Conservation (phyloP, 2,888 invertebrate genomes). For the Hypercompe scribonia region DNA sequence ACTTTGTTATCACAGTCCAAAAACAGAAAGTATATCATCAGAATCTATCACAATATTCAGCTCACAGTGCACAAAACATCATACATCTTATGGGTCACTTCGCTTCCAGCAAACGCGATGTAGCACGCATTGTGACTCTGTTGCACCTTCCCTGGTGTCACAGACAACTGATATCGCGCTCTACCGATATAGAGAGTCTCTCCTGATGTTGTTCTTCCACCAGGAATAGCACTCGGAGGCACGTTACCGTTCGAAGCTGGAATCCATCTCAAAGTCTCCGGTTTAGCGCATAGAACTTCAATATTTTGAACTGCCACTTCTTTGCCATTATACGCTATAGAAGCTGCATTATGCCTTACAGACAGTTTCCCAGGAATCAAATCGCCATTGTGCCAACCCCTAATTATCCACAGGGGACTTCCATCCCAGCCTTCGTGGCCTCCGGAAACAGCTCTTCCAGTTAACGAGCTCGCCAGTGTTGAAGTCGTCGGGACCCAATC, state of each 20-base stretch:
- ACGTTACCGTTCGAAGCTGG: conserved; percentile 83
- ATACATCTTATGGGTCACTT: conserved; percentile 77
- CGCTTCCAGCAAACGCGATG: conserved; percentile 76
- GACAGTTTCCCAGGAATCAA: conserved; percentile 81
- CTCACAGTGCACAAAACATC: conserved; percentile 78
- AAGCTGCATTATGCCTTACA: conserved; percentile 77
- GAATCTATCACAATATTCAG: conserved; percentile 44
- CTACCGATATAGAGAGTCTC: conserved; percentile 86
- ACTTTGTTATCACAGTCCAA: conserved; percentile 24
- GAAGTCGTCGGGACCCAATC: conserved; percentile 80
- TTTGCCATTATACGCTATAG: conserved; percentile 73
- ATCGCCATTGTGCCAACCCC: conserved; percentile 80
- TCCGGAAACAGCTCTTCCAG: conserved; percentile 77
- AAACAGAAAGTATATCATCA: not conserved
- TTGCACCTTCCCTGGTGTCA: conserved; percentile 87
- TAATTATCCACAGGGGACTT: conserved; percentile 81
- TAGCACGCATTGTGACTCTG: conserved; percentile 78
- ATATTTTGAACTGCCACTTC: conserved; percentile 81
- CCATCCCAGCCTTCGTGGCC: conserved; percentile 84
- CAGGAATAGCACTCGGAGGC: conserved; percentile 85
- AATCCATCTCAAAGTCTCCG: conserved; percentile 82
- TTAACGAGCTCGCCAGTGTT: conserved; percentile 66
- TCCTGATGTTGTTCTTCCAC: conserved; percentile 80
- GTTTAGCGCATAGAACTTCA: conserved; percentile 74
- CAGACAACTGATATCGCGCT: conserved; percentile 84